Base-by-base conservation (phyloP, 2,797 vertebrate species). In the Brachymystax lenok region DNA sequence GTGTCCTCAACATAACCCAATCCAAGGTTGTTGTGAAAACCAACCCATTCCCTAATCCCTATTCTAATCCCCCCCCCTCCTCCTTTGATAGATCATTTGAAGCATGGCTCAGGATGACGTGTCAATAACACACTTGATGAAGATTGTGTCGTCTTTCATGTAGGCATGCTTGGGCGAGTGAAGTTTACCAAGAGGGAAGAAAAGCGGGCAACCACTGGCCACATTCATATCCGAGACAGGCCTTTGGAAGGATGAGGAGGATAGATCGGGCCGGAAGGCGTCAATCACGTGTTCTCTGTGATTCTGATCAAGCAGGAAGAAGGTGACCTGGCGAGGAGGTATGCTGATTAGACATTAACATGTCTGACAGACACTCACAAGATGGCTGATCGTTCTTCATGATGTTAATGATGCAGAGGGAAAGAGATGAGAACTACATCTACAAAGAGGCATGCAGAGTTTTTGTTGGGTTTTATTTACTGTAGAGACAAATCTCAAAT, bases 221-320 rank as follows among this genome's bases (percentile, higher is more conserved):
- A 96, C 93, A 0, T 97, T 96, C 93, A 95, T 96, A 2, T 96
- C 95, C 0, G 74, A 88, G 71, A 93, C 83, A 0, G 96, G 96
- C 35, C 94, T 90, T 87, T 96, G 95, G 78, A 96, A 96, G 0
- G 96, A 96, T 0, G 89, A 87, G 0, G 95, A 96, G 0, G 70
- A 71, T 21, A 93, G 84, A 77, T 97, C 96, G 0, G 96, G 95
- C 21, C 94, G 93, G 82, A 96, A 96, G 0, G 94, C 94, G 0
- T 95, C 95, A 0, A 95, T 92, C 3, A 95, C 50, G 0, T 95
- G 94, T 3, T 96, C 95, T 10, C 92, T 92, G 76, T 95, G 93
- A 61, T 95, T 95, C 76, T 96, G 96, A 87, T 96, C 95, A 0
- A 96, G 90, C 59, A 96, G 82, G 90, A 95, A 95, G 76, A 97